Base-by-base conservation (phyloP, 2,797 vertebrate species). In the Okamejei kenojei region DNA sequence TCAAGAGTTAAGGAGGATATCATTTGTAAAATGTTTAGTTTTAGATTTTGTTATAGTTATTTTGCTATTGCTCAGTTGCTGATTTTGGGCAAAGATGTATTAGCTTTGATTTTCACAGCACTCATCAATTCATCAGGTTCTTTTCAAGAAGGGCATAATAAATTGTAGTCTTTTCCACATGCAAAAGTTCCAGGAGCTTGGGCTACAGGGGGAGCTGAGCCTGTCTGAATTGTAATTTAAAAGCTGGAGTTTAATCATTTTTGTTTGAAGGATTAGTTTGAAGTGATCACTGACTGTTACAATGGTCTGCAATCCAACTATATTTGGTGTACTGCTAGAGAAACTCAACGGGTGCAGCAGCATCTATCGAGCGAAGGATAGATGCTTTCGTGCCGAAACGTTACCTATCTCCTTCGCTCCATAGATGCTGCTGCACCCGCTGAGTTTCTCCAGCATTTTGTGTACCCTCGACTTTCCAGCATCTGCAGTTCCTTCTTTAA, bases 1-100 rank as follows among this genome's bases (percentile, higher is more conserved):
- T 88, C 61, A 29, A 88, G 84, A 61, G 84, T n/a, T 68, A 63
- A 88, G 13, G 32, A 88, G 84, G 63, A 88, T 65, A 63, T 63
- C 32, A 29, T 61, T 88, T 54, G 7, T 26, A 81, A 78, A 78
- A 32, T 78, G 29, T 78, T 78, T 78, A 19, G 1, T 81, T 21
- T 32, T n/a, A n/a, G 79, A 81, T 23, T 81, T 54, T 54, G 6
- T 81, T 81, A 45, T 32, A 7, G 29, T 61, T 86, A 11, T 2
- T 9, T n/a, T n/a, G 15, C n/a, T 86, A 29, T 86, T 88, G 8
- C 38, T 81, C 58, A 21, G 21, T 23, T 81, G 19, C 45, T 81
- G 38, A 54, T 26, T 54, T 81, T 54, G 38, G 26, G 0, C 38
- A 81, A 19, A 58, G 45, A 81, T 58, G 19, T 2, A 19, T 81